Evolutionary conservation across 2,888 invertebrate genomes (phyloP).

Genomic region (Lasioglossum marginatum): DNA sequence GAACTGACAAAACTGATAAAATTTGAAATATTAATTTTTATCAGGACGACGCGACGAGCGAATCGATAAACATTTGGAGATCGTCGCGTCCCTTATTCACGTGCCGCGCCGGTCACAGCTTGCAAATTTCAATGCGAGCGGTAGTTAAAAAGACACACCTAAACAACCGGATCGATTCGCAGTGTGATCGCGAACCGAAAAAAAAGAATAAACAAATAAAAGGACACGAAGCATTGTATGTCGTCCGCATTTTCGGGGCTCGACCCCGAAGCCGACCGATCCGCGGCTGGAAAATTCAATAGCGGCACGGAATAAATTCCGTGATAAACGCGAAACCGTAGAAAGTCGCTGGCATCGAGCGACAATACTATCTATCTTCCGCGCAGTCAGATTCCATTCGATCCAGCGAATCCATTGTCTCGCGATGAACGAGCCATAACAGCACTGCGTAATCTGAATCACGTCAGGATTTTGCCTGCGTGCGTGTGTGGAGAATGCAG

Average conservation of each 20-base stretch:
- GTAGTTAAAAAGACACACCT: neutral
- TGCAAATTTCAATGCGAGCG: neutral
- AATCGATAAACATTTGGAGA: neutral
- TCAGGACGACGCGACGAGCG: neutral
- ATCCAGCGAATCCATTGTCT: constrained; percentile 72
- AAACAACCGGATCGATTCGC: constrained; percentile 37
- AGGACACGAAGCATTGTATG: constrained; percentile 4
- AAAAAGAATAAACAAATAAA: neutral
- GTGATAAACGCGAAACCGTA: constrained; percentile 59
- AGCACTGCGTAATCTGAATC: constrained; percentile 69
- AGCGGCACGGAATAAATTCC: constrained; percentile 59
- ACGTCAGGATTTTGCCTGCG: constrained; percentile 58
- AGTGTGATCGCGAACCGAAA: neutral
- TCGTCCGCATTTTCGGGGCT: constrained; percentile 39
- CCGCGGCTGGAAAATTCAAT: constrained; percentile 50
- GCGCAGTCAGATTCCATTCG: constrained; percentile 71
- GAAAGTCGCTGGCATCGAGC: constrained; percentile 51
- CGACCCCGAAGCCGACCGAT: constrained; percentile 31
- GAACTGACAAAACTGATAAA: neutral
- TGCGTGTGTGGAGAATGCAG: neutral
- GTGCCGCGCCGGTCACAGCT: neutral
- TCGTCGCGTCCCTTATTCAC: neutral
- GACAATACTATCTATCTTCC: constrained; percentile 72
- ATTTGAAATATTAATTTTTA: constrained; percentile 1
- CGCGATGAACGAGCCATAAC: constrained; percentile 64